phyloP scores from a whole-genome alignment of 2,797 vertebrate species.

The Vultur gryphus region DNA sequence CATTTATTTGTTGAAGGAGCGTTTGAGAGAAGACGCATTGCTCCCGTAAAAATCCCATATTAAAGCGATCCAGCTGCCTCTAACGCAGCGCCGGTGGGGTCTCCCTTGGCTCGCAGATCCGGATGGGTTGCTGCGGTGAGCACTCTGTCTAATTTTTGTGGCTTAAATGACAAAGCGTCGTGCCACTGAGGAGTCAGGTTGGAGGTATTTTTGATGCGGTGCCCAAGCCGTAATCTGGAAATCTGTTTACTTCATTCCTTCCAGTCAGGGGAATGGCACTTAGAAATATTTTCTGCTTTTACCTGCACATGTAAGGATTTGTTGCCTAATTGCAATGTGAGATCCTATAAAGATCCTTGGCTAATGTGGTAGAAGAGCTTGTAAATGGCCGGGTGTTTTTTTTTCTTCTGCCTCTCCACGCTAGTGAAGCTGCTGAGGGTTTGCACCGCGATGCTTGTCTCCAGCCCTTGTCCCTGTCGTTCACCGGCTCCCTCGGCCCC shows the following conservation, averaged over 20 bases:
- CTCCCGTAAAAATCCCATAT: fast-evolving
- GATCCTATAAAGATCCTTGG: not conserved
- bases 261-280: not conserved
- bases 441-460: fast-evolving
- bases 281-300: not conserved
- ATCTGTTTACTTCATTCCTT: not conserved
- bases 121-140: fast-evolving
- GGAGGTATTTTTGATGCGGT: not conserved
- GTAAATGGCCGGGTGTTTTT: not conserved
- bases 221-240: not conserved
- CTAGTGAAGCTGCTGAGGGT: not conserved
- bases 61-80: no score
- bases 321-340: not conserved
- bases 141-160: not conserved
- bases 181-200: not conserved
- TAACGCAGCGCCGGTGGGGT: fast-evolving
- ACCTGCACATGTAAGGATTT: not conserved
- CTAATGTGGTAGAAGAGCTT: not conserved
- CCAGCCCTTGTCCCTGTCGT: not conserved
- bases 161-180: not conserved
- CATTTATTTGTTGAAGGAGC: not conserved
- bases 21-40: fast-evolving
- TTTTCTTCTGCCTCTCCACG: not conserved
- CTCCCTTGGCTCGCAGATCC: not conserved
- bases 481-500: not conserved